These are phyloP conservation scores for Melieria omissa DNA, from an alignment of 2,888 invertebrate species.

Conservation along the genomic window DNA sequence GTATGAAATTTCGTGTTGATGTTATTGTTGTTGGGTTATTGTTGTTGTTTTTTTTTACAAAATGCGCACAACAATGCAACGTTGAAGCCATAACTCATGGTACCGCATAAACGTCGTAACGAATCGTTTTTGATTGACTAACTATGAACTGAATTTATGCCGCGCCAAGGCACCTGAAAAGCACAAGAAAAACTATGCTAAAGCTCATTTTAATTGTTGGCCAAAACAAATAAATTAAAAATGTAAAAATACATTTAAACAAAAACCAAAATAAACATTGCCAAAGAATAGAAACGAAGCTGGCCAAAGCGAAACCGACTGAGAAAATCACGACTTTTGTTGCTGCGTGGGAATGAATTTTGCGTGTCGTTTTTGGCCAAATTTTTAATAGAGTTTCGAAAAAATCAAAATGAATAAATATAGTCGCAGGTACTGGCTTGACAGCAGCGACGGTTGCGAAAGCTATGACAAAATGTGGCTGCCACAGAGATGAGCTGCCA, in stretches of 20 bases:
- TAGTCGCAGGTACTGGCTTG: background rate
- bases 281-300: background rate
- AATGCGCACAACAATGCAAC: no score
- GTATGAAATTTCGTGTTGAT: no score
- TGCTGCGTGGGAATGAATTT: slow-evolving; percentile 30
- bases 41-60: background rate
- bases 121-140: background rate
- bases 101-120: background rate
- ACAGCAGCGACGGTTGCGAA: background rate
- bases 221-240: slow-evolving; percentile 2
- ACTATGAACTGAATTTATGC: background rate
- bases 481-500: background rate
- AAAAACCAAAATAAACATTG: background rate
- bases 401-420: slow-evolving; percentile 16
- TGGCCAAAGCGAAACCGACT: slow-evolving; percentile 16
- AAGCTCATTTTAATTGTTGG: background rate
- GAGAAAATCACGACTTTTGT: slow-evolving; percentile 33
- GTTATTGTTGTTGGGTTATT: no score
- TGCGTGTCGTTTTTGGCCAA: slow-evolving; percentile 25
- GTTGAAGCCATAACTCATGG: no score
- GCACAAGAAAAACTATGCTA: background rate
- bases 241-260: background rate
- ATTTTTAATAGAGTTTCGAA: slow-evolving; percentile 24
- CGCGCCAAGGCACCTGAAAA: no score
- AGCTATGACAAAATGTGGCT: slow-evolving; percentile 5